phyloP scores from a whole-genome alignment of 2,888 invertebrate genomes.

The Eupithecia vulgata region DNA sequence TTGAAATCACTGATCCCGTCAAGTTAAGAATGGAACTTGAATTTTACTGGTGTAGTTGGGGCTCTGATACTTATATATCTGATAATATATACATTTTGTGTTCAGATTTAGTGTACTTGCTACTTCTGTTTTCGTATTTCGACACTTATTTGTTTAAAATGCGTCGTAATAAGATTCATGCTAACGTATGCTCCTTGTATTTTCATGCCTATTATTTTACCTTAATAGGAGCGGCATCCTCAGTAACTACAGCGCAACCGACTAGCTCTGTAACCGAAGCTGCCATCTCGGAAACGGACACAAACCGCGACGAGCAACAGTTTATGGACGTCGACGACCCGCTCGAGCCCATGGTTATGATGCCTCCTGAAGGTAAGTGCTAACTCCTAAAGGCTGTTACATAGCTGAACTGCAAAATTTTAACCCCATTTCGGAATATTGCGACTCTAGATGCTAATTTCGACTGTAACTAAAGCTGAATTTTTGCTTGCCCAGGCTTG shows the following conservation, averaged over 20 bases:
- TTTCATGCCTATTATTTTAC: neutral
- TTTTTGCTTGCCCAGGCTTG: constrained; percentile 76
- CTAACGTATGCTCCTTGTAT: neutral
- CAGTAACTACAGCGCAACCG: constrained; percentile 70
- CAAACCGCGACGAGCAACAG: constrained; percentile 73
- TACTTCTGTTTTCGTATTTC: neutral
- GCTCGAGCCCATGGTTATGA: constrained; percentile 83
- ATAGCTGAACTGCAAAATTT: neutral
- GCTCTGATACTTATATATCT: neutral
- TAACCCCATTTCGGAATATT: neutral
- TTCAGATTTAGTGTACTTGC: neutral
- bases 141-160: neutral
- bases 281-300: constrained; percentile 66
- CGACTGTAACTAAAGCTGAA: neutral
- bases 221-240: constrained; percentile 63
- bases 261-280: constrained; percentile 69
- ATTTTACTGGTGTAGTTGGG: neutral
- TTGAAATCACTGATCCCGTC: neutral
- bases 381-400: neutral
- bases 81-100: neutral
- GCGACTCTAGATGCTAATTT: neutral
- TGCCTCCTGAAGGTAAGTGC: constrained; percentile 83
- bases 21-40: no score
- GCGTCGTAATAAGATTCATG: neutral
- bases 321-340: constrained; percentile 85